Percentiles rank a stretch among this genome's conserved stretches.
Conservation (phyloP, 2,888 invertebrate genomes). For the Melangyna quadrimaculata region DNA sequence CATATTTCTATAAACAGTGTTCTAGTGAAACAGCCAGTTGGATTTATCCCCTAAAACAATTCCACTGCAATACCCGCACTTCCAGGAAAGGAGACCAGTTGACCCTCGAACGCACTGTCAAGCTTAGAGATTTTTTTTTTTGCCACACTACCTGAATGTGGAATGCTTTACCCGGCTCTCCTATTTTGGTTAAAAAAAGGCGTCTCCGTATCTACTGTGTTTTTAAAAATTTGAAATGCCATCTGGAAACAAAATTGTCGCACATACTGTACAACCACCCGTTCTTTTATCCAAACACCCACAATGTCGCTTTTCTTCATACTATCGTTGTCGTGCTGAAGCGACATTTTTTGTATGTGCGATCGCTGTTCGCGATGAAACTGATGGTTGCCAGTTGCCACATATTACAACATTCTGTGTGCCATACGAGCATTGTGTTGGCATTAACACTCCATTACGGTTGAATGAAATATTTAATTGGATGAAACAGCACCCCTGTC, state of each 20-base stretch:
- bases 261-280: slow-evolving; percentile 40
- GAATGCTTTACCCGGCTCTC: too few species aligned
- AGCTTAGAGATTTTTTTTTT: too few species aligned
- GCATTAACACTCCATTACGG: slow-evolving; percentile 68
- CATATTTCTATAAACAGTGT: too few species aligned
- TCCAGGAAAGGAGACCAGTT: too few species aligned
- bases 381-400: slow-evolving; percentile 27
- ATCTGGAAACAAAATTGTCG: not conserved
- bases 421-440: slow-evolving; percentile 62
- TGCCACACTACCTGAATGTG: too few species aligned
- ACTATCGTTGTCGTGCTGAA: slow-evolving; percentile 21
- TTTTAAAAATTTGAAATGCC: too few species aligned
- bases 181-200: too few species aligned
- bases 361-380: slow-evolving; percentile 39
- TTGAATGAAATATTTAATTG: slow-evolving; percentile 69
- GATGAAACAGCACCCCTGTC: slow-evolving; percentile 52
- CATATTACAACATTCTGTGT: slow-evolving; percentile 40
- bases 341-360: slow-evolving; percentile 27
- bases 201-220: too few species aligned
- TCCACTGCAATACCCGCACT: too few species aligned
- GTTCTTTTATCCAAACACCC: slow-evolving; percentile 32
- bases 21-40: too few species aligned
- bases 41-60: too few species aligned
- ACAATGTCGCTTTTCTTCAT: slow-evolving; percentile 21
- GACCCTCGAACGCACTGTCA: too few species aligned